Percentiles rank a stretch among this genome's conserved stretches.
Evolutionary conservation across 1,140 invertebrate genomes (phyloP).

Genomic region (Andricus grossulariae): DNA sequence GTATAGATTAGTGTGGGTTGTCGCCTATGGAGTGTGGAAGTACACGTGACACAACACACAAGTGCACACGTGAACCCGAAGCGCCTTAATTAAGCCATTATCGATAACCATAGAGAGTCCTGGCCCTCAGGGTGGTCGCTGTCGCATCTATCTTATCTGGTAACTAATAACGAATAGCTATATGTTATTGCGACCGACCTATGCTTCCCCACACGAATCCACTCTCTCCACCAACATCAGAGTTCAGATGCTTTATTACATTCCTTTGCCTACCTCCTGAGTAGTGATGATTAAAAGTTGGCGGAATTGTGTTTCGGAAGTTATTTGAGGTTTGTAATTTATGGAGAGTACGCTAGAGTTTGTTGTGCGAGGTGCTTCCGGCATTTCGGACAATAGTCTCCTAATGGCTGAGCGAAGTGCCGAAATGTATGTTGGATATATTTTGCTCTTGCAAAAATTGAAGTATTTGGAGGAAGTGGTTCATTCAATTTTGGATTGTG

Average conservation of each 20-base stretch:
- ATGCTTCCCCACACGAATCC: background rate
- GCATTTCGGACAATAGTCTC: conserved; percentile 9
- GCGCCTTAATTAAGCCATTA: conserved; percentile 57
- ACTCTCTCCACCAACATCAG: background rate
- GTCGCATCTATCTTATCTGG: conserved; percentile 44
- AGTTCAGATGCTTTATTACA: conserved; percentile 15
- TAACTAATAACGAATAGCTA: conserved; percentile 47
- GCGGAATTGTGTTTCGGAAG: conserved; percentile 7
- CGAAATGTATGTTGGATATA: background rate
- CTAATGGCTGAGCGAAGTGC: conserved; percentile 2
- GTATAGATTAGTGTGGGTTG: background rate
- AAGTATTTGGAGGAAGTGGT: background rate
- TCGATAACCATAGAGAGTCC: conserved; percentile 48
- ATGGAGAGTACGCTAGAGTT: background rate
- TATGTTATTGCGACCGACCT: background rate
- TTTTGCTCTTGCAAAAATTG: background rate
- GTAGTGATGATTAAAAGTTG: conserved; percentile 16
- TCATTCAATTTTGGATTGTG: background rate
- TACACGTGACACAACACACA: conserved; percentile 5
- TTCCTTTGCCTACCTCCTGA: background rate
- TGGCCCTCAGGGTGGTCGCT: conserved; percentile 34
- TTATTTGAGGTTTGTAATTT: conserved; percentile 31
- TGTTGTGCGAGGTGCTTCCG: conserved; percentile 3
- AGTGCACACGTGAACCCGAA: conserved; percentile 23
- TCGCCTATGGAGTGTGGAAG: background rate